These are phyloP conservation scores for Gryllus bimaculatus DNA, from an alignment of 1,140 invertebrate genomes.

Conservation along the genomic window DNA sequence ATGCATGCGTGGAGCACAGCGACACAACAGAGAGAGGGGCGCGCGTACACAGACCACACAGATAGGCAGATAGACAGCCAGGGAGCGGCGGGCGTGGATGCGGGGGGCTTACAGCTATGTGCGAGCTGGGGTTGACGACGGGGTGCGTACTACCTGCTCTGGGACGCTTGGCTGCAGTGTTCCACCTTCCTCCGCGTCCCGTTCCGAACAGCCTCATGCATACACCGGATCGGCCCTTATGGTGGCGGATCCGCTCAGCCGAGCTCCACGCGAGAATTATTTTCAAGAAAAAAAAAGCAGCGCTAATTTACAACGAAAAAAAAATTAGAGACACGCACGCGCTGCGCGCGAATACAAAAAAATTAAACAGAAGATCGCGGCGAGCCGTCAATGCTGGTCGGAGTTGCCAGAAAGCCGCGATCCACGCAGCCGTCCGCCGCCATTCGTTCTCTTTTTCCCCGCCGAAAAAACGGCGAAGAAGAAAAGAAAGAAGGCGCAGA, in stretches of 20 bases:
- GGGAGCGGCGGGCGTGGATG: too few relatives aligned
- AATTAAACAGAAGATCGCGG: too few relatives aligned
- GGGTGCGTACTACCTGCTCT: background rate
- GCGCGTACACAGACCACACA: background rate
- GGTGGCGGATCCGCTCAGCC: background rate
- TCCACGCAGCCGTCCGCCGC: too few relatives aligned
- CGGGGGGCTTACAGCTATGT: background rate
- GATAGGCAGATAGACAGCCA: background rate
- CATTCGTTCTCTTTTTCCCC: too few relatives aligned
- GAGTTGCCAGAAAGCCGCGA: too few relatives aligned
- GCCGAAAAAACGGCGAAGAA: too few relatives aligned
- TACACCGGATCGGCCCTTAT: background rate
- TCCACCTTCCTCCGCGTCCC: background rate
- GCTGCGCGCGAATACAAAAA: too few relatives aligned
- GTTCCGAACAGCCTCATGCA: conserved; percentile 2
- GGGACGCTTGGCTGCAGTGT: background rate
- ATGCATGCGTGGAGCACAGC: background rate
- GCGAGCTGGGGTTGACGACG: background rate
- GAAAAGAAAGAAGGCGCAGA: too few relatives aligned
- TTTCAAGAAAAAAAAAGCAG: background rate
- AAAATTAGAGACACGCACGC: too few relatives aligned
- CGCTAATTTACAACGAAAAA: too few relatives aligned
- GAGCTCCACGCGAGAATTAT: background rate
- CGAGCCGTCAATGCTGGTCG: too few relatives aligned
- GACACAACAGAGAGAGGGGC: background rate